Percentiles rank a stretch among this genome's conserved stretches.
These are phyloP conservation scores for Gymnocephalus cernua DNA, from an alignment of 2,113 vertebrate genomes.

Conservation along the genomic window DNA sequence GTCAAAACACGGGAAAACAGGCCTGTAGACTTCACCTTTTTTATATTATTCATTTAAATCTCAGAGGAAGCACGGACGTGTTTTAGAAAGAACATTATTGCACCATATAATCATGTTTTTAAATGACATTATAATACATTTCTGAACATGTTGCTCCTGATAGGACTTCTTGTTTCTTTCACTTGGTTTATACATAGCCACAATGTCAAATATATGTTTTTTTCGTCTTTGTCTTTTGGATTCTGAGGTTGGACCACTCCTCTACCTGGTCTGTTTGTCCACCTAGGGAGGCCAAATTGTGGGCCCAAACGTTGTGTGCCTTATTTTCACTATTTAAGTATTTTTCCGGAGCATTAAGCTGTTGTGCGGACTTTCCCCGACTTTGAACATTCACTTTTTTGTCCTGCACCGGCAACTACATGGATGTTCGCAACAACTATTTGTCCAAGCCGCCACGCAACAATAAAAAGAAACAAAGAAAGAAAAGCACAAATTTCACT, in stretches of 20 bases:
- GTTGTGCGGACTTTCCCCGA: too few species aligned
- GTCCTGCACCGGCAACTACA: too few species aligned
- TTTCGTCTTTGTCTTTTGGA: neutral
- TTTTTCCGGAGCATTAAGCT: too few species aligned
- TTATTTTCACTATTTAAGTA: too few species aligned
- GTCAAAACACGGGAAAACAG: slow-evolving; percentile 38
- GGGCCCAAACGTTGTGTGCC: too few species aligned
- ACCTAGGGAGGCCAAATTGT: too few species aligned
- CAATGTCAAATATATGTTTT: neutral
- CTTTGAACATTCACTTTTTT: too few species aligned
- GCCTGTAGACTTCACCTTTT: neutral
- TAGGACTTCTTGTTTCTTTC: neutral
- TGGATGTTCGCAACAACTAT: too few species aligned
- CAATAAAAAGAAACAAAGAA: slow-evolving; percentile 38
- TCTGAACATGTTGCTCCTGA: neutral
- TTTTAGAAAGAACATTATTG: neutral
- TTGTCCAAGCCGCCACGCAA: neutral
- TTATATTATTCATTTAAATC: neutral
- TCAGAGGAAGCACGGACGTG: neutral
- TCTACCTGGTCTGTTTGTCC: neutral
- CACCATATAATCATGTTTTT: neutral
- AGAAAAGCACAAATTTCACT: slow-evolving; percentile 40
- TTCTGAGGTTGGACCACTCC: slow-evolving; percentile 1
- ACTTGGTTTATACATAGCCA: neutral
- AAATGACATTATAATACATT: neutral